A percentile compares a stretch with the other conserved stretches of the same genome.
Evolutionary conservation across 2,113 vertebrate genomes (phyloP).

Genomic region (Mormyrus lacerda): DNA sequence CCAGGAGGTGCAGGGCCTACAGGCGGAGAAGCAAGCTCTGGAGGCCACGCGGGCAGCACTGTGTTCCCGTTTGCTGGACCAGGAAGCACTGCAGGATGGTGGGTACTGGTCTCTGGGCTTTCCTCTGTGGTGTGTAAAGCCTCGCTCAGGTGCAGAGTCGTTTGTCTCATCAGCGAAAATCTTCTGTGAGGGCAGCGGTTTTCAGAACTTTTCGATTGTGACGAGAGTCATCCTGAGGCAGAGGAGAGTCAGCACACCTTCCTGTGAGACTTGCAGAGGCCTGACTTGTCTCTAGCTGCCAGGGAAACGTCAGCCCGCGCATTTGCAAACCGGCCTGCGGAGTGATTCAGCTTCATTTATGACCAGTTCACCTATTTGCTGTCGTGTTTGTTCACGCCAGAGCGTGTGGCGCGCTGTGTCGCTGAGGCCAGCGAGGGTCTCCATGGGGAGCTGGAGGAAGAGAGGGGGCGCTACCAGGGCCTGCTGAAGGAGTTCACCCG

Average conservation of each 20-base stretch:
- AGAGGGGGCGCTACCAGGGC: constrained; percentile 57
- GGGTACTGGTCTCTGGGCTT: not conserved
- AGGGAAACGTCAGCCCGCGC: not conserved
- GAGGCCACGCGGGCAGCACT: constrained; percentile 48
- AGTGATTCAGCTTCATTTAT: not conserved
- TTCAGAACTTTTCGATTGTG: not conserved
- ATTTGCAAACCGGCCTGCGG: not conserved
- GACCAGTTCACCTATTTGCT: not conserved
- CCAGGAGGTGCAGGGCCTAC: constrained; percentile 51
- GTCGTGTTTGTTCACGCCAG: constrained; percentile 27
- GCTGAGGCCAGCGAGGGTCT: constrained; percentile 35
- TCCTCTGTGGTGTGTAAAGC: not conserved
- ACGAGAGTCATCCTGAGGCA: not conserved
- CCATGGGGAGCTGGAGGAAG: constrained; percentile 61
- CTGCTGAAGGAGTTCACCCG: constrained; percentile 61
- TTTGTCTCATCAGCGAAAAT: not conserved
- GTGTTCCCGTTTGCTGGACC: constrained; percentile 37
- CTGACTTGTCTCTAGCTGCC: not conserved
- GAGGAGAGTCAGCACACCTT: not conserved
- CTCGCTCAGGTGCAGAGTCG: not conserved
- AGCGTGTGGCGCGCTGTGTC: constrained; percentile 37
- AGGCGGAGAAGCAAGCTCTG: constrained; percentile 44
- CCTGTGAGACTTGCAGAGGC: not conserved
- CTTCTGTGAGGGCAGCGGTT: not conserved
- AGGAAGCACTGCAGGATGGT: constrained; percentile 51